Base-by-base conservation (phyloP, 1,140 invertebrate genomes). In the Sinonovacula constricta region DNA sequence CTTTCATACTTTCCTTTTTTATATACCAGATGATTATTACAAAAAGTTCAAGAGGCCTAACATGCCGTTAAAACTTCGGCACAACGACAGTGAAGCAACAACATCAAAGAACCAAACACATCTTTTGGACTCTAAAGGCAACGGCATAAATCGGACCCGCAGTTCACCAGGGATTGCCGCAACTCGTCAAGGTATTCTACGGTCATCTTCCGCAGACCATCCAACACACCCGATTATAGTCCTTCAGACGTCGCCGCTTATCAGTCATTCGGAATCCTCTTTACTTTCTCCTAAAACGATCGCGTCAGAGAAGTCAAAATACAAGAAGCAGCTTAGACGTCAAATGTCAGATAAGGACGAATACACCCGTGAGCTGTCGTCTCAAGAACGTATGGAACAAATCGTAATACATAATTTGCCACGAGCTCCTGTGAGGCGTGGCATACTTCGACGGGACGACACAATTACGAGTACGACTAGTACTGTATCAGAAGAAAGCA, bases 341-440 rank as follows among this genome's bases (percentile, higher is more conserved):
- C 85, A 86, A 74, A 85, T 83, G 82, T 84, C 83, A 0, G 82
- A 74, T 18, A 45, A 45, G 39, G 39, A 45, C 7, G 7, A 45
- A 18, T 7, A 7, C 7, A 18, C 39, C 39, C 39, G 39, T 45
- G 39, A 45, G 51, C 34, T 87, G 49, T 86, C 85, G 14, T n/a
- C n/a, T n/a, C 72, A 86, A 28, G 78, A 86, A 59, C 80, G 85
- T 36, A 66, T 87, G 59, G 85, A 87, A 63, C 85, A 85, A 18
- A 88, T 88, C 31, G 83, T 87, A 3, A 88, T 87, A 33, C 87
- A 88, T 33, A 70, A 57, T 49, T 39, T 69, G 5, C 75, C 75
- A 3, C 62, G 49, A 14, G 66, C 75, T 1, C 75, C 65, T 1
- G 75, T 69, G 7, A 53, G 66, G 12, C 75, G 75, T 3, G 75